Evolutionary conservation across 2,113 vertebrate genomes (phyloP).

Genomic region (Diadophis punctatus): DNA sequence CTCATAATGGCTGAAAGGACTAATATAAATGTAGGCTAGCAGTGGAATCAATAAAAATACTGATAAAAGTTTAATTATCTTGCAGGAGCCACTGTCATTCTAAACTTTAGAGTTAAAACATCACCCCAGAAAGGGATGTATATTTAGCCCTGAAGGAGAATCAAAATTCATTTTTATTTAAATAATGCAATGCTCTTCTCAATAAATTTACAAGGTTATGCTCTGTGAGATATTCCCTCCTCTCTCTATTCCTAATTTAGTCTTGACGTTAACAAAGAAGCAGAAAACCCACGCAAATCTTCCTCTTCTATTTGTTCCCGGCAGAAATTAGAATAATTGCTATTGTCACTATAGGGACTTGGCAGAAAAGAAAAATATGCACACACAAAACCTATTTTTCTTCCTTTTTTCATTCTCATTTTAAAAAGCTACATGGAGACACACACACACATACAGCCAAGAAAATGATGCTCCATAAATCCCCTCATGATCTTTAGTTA

Average conservation of each 20-base stretch:
- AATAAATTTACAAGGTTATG: conserved; percentile 9
- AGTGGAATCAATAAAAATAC: not conserved
- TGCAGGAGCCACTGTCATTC: not conserved
- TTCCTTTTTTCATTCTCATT: not conserved
- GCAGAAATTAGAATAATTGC: not conserved
- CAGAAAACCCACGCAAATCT: not conserved
- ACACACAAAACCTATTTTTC: not conserved
- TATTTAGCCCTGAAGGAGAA: not conserved
- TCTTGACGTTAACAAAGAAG: not conserved
- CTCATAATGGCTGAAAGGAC: not conserved
- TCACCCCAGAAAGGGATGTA: not conserved
- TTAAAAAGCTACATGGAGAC: not conserved
- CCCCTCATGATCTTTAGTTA: not conserved
- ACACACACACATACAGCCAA: not conserved
- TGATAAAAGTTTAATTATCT: not conserved
- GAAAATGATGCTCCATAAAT: not conserved
- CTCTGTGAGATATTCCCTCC: not conserved
- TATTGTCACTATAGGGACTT: not conserved
- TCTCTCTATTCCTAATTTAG: not conserved
- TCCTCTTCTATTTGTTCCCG: not conserved
- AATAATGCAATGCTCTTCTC: not conserved
- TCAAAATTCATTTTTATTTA: not conserved
- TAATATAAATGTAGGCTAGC: not conserved
- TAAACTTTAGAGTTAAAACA: not conserved
- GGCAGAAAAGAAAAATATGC: not conserved